Conservation (phyloP, 2,113 vertebrate species). For the Petrocephalus zakoni region DNA sequence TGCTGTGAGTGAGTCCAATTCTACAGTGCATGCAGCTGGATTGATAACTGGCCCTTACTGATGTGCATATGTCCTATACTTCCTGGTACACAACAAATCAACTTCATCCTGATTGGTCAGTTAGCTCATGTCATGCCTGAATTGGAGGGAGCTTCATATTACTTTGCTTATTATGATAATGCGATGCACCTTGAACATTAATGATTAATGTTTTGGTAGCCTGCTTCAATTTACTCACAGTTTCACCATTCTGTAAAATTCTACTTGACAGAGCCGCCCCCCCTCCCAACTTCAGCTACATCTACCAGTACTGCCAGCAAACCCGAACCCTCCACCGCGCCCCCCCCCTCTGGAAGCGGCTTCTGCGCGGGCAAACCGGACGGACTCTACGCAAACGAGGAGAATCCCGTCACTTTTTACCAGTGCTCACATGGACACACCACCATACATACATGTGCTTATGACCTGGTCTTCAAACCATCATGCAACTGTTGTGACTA, state of each 20-base stretch:
- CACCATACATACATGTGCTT: conserved; percentile 25
- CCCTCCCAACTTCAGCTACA: conserved; percentile 5
- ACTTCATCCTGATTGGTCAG: background rate
- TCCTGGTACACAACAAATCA: background rate
- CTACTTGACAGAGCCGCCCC: conserved; percentile 31
- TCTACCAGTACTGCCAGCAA: conserved; percentile 6
- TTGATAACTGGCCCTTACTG: background rate
- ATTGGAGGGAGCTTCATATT: background rate
- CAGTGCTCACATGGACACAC: conserved; percentile 36
- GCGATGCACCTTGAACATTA: background rate
- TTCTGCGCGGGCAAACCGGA: conserved; percentile 44
- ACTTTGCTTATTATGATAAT: background rate
- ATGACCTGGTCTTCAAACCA: conserved; percentile 37
- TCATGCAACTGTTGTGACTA: conserved; percentile 50
- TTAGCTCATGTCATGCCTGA: background rate
- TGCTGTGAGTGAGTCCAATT: background rate
- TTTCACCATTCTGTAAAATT: background rate
- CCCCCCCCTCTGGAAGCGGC: conserved; percentile 16
- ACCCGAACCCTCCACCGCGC: conserved; percentile 4
- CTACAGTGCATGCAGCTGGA: background rate
- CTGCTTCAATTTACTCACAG: background rate
- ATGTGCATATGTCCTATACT: background rate
- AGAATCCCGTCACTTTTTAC: conserved; percentile 37
- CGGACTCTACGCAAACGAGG: conserved; percentile 34
- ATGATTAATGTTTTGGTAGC: background rate